Conservation (phyloP, 2,888 invertebrate genomes). For the Drosophila paramelanica region DNA sequence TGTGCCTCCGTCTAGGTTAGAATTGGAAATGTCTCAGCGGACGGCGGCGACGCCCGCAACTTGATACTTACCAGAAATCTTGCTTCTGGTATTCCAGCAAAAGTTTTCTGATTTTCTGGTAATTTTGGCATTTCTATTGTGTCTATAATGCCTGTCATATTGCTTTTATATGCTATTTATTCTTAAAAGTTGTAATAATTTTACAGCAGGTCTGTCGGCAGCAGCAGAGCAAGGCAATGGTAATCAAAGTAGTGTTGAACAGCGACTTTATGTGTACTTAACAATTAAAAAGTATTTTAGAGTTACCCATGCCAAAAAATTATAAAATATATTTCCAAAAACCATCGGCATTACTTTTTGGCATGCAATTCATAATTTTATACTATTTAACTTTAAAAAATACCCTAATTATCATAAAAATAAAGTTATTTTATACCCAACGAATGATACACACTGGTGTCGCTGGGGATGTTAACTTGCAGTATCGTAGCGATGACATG, state of each 20-base stretch:
- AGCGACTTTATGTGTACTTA: background rate
- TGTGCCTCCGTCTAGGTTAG: slow-evolving; percentile 65
- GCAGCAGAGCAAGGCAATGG: slow-evolving; percentile 26
- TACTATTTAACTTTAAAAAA: no score
- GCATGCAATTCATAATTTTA: background rate
- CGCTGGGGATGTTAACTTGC: background rate
- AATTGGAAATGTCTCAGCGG: slow-evolving; percentile 25
- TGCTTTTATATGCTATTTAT: slow-evolving; percentile 44
- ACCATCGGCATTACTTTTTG: background rate
- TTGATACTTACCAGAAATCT: slow-evolving; percentile 91
- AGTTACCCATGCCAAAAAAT: background rate
- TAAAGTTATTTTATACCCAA: no score
- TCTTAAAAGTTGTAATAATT: slow-evolving; percentile 47
- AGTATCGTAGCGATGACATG: background rate
- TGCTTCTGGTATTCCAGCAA: slow-evolving; percentile 94
- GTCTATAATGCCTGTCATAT: slow-evolving; percentile 83
- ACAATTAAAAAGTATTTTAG: slow-evolving; percentile 12
- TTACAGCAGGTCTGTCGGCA: slow-evolving; percentile 66
- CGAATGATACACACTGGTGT: background rate
- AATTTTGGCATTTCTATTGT: slow-evolving; percentile 84
- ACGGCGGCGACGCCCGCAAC: slow-evolving; percentile 14
- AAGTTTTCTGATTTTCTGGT: slow-evolving; percentile 86
- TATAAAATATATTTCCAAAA: background rate
- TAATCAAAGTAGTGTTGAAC: slow-evolving; percentile 34
- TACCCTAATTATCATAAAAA: no score